phyloP scores from a whole-genome alignment of 2,888 invertebrate species.

The Tiliacea citrago region DNA sequence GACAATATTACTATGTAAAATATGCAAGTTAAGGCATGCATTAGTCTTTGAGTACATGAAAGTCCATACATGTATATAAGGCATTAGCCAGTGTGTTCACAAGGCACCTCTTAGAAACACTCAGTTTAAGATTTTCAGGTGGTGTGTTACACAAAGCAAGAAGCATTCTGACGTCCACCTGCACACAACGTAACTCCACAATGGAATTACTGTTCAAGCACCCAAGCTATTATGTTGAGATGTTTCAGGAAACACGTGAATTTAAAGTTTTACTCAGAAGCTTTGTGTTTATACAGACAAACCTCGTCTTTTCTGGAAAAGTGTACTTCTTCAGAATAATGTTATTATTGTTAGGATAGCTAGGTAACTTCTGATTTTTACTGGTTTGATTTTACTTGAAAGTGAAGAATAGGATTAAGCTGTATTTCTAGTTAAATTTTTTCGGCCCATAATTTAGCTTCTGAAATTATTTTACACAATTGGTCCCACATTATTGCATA shows the following conservation, averaged over 20 bases:
- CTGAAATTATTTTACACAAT: background rate
- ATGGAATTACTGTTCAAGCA: slow-evolving; percentile 65
- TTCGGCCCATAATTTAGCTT: background rate
- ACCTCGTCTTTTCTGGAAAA: slow-evolving; percentile 30
- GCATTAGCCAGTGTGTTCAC: slow-evolving; percentile 52
- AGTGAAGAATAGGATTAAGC: background rate
- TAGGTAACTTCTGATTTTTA: background rate
- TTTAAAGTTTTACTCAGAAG: slow-evolving; percentile 58
- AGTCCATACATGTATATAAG: slow-evolving; percentile 42
- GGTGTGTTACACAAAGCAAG: slow-evolving; percentile 68
- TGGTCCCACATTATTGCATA: background rate
- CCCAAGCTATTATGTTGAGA: slow-evolving; percentile 58
- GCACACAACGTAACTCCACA: slow-evolving; percentile 61
- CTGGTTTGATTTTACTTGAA: background rate
- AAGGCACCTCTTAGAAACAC: slow-evolving; percentile 58
- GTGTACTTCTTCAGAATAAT: slow-evolving; percentile 23
- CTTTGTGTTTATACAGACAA: slow-evolving; percentile 42
- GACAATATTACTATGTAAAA: slow-evolving; percentile 39
- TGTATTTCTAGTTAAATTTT: background rate
- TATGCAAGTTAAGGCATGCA: slow-evolving; percentile 44
- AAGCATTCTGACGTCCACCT: slow-evolving; percentile 67
- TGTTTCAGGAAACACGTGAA: slow-evolving; percentile 60
- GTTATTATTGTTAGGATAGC: slow-evolving; percentile 15
- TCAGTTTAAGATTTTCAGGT: slow-evolving; percentile 64
- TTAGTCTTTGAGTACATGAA: slow-evolving; percentile 49